A percentile compares a stretch with the other conserved stretches of the same genome.
phyloP scores from a whole-genome alignment of 2,113 vertebrate species.

The Sylvietta virens region DNA sequence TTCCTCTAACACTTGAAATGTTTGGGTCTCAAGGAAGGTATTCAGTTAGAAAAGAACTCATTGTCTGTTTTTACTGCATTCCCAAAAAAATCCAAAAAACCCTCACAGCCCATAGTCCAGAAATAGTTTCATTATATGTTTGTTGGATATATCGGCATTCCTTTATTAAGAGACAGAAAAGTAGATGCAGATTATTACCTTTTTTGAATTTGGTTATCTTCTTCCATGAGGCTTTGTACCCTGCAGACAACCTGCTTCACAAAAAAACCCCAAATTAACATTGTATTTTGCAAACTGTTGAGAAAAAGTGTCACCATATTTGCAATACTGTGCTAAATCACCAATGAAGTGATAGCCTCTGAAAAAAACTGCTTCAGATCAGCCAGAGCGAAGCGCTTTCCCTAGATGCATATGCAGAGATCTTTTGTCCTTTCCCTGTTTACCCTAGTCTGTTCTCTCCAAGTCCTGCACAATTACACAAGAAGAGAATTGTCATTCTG shows the following conservation, averaged over 20 bases:
- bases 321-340: background rate
- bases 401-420: background rate
- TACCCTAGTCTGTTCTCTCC: background rate
- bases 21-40: background rate
- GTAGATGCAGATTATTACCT: background rate
- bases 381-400: background rate
- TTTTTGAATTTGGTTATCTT: background rate
- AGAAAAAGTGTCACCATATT: background rate
- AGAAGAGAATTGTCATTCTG: background rate
- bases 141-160: background rate
- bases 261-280: background rate
- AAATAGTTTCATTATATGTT: background rate
- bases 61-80: background rate
- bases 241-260: background rate
- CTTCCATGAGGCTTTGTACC: background rate
- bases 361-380: background rate
- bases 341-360: background rate
- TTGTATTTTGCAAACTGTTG: background rate
- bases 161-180: background rate
- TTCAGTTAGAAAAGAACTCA: background rate
- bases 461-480: background rate
- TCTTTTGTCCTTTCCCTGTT: background rate
- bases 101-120: accelerated
- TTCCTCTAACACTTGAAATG: background rate
- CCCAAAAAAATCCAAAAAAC: background rate